A percentile compares a stretch with the other conserved stretches of the same genome.
These are phyloP conservation scores for Panthera uncia DNA, from an alignment of 2,113 vertebrate species.

Conservation along the genomic window DNA sequence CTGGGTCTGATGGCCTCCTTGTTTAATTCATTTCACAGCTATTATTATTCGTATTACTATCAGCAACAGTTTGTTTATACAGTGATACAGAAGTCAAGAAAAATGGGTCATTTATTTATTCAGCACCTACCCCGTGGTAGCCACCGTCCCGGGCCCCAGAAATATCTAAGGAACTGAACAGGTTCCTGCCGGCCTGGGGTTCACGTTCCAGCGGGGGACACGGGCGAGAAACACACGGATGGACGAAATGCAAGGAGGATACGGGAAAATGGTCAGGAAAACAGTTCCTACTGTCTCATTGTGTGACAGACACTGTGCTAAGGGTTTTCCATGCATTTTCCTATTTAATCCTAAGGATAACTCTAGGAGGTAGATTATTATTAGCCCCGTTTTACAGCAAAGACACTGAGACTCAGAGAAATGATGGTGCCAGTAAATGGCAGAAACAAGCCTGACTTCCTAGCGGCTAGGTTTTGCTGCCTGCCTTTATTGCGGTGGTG, in stretches of 20 bases:
- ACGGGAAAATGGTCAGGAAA: too few relatives aligned
- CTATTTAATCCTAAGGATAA: not conserved
- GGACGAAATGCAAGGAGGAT: not conserved
- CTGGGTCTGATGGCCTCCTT: not conserved
- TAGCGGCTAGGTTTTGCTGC: not conserved
- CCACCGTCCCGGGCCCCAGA: not conserved
- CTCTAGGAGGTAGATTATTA: not conserved
- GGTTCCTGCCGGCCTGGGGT: not conserved
- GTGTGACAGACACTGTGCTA: not conserved
- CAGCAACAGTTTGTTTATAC: not conserved
- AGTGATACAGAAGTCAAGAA: not conserved
- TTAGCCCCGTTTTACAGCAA: not conserved
- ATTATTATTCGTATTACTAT: not conserved
- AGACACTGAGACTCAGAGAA: not conserved
- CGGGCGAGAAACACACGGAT: fast-evolving
- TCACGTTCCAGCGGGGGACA: not conserved
- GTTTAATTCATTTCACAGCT: not conserved
- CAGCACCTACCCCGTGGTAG: not conserved
- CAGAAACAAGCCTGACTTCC: not conserved
- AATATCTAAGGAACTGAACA: not conserved
- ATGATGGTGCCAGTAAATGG: fast-evolving
- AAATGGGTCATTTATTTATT: not conserved
- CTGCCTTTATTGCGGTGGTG: too few relatives aligned
- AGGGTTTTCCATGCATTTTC: not conserved
- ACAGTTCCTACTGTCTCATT: not conserved